These are phyloP conservation scores for Oceanites oceanicus DNA, from an alignment of 2,113 vertebrate genomes.

Conservation along the genomic window DNA sequence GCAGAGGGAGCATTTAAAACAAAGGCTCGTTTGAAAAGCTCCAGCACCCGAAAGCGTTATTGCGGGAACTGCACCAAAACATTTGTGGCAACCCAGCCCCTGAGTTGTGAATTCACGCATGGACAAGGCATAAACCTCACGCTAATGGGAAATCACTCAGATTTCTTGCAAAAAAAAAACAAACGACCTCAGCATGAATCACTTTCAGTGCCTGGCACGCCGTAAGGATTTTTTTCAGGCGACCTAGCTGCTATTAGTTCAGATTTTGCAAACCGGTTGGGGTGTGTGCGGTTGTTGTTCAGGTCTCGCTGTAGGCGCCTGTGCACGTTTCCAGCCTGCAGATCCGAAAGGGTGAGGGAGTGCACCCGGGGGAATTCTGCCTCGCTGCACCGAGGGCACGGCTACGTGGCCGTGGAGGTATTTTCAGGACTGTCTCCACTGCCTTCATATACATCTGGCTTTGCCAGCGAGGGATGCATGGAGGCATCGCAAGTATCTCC, in stretches of 20 bases:
- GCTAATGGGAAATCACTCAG: neutral
- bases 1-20: conserved; percentile 61
- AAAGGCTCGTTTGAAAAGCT: neutral
- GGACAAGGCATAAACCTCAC: neutral
- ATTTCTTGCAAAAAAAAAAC: neutral
- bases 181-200: neutral
- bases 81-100: neutral
- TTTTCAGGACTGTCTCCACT: neutral
- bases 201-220: neutral
- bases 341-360: neutral
- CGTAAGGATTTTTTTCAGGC: neutral
- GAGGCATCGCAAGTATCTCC: neutral
- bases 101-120: neutral
- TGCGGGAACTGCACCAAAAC: neutral
- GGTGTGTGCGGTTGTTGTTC: neutral
- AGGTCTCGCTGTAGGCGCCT: fast-evolving
- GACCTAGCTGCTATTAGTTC: neutral
- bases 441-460: neutral
- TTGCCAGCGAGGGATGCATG: neutral
- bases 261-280: neutral
- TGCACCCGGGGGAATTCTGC: neutral
- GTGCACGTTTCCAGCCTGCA: neutral
- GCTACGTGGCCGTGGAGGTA: fast-evolving
- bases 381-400: neutral
- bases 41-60: fast-evolving